These are phyloP conservation scores for Scartelaos histophorus DNA, from an alignment of 2,113 vertebrate species.

Conservation along the genomic window DNA sequence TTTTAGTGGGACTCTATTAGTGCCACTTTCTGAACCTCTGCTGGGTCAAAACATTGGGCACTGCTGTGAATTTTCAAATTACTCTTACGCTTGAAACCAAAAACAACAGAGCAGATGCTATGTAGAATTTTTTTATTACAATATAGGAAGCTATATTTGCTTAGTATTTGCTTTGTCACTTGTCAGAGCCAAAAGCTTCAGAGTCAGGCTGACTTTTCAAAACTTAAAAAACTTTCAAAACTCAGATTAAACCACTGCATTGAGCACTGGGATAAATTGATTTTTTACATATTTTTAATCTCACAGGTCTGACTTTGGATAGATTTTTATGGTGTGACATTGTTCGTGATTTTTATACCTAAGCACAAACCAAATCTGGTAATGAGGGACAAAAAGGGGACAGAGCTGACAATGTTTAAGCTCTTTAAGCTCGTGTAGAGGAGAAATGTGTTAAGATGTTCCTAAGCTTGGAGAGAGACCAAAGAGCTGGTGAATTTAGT, in stretches of 20 bases:
- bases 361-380: background rate
- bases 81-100: background rate
- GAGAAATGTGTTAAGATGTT: background rate
- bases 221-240: no score
- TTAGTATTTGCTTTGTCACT: background rate
- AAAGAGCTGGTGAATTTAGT: background rate
- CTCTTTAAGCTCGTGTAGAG: no score
- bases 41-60: slow-evolving; percentile 15
- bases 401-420: background rate
- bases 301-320: no score
- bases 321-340: no score
- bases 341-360: no score
- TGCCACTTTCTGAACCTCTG: slow-evolving; percentile 33
- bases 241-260: no score
- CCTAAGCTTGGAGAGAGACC: background rate
- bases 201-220: background rate
- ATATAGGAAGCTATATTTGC: background rate
- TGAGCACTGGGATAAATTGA: background rate
- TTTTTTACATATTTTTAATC: background rate
- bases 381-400: background rate
- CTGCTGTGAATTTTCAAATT: background rate
- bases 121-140: background rate
- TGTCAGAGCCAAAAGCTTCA: background rate
- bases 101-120: background rate
- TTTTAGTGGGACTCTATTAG: slow-evolving; percentile 49